Evolutionary conservation across 2,888 invertebrate species (phyloP), one percentile per base, ranked within the genome.

Genomic region (Nipponacmea schrenckii): DNA sequence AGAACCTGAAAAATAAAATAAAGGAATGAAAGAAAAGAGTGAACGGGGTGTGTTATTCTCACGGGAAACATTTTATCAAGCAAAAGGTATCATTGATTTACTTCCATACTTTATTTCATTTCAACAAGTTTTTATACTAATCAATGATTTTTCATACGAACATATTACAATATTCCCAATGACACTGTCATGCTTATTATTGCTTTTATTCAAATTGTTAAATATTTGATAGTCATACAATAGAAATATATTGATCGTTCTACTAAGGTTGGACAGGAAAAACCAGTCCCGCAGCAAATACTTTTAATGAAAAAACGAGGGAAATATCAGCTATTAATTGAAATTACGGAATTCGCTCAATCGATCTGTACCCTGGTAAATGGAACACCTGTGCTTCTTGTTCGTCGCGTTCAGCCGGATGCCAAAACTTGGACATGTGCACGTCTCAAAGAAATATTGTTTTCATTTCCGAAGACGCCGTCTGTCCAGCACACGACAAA

Each of bases 391-490:
- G 68, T 68, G 68, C 31, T 50, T 50, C 50, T 39, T 44, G 17
- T 31, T 26, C 68, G 17, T 17, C 39, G 17, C 68, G n/a, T 20
- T 56, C n/a, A 26, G 20, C 68, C 68, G 68, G 68, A 68, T 68
- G 68, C 56, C 50, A 15, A 39, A 20, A 39, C 68, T 39, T 39
- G 56, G 44, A 39, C 56, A 68, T 62, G 68, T 62, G 68, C 62
- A 62, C 68, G 68, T 62, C 50, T 68, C 68, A 68, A 68, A 68
- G 68, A 50, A n/a, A 62, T 68, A 56, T 68, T 68, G 68, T 68
- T 68, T 50, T 56, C 68, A 39, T 39, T 20, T 68, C 56, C 68
- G 50, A 56, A 39, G 56, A 31, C 39, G 69, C 31, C 69, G 69
- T 69, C 69, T 64, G 69, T 64, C 39, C 69, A 44, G 64, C 69